phyloP scores from a whole-genome alignment of 2,797 vertebrate species.

The Artibeus jamaicensis region DNA sequence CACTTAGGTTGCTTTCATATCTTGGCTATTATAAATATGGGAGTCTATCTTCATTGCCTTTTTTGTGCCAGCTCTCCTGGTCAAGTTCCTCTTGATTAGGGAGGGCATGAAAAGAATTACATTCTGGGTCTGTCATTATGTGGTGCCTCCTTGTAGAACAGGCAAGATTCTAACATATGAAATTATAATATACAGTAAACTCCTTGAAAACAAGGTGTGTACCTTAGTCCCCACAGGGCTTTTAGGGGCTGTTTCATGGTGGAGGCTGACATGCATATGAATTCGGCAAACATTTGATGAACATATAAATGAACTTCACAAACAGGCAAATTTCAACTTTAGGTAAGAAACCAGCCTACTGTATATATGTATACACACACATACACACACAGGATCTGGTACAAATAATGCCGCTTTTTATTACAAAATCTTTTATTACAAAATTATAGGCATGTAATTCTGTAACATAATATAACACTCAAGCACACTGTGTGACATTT shows the following conservation, averaged over 20 bases:
- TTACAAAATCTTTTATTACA: too few relatives aligned
- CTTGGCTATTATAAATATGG: neutral
- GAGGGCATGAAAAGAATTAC: neutral
- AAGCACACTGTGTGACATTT: too few relatives aligned
- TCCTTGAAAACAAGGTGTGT: neutral
- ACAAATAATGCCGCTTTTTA: too few relatives aligned
- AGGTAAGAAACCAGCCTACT: neutral
- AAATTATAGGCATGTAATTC: too few relatives aligned
- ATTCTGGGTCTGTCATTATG: neutral
- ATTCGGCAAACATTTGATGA: neutral
- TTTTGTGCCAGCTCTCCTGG: neutral
- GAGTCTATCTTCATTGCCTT: neutral
- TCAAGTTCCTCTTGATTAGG: neutral
- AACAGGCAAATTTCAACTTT: neutral
- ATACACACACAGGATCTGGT: too few relatives aligned
- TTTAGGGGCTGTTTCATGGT: neutral
- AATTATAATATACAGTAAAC: neutral
- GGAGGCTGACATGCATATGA: neutral
- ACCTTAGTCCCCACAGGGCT: neutral
- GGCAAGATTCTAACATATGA: slow-evolving; percentile 20
- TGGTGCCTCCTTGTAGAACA: neutral
- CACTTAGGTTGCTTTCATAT: neutral
- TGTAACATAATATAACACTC: too few relatives aligned
- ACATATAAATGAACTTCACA: neutral
- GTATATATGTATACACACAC: too few relatives aligned